These are phyloP conservation scores for Agonum fuliginosum DNA, from an alignment of 2,888 invertebrate genomes.

Conservation along the genomic window DNA sequence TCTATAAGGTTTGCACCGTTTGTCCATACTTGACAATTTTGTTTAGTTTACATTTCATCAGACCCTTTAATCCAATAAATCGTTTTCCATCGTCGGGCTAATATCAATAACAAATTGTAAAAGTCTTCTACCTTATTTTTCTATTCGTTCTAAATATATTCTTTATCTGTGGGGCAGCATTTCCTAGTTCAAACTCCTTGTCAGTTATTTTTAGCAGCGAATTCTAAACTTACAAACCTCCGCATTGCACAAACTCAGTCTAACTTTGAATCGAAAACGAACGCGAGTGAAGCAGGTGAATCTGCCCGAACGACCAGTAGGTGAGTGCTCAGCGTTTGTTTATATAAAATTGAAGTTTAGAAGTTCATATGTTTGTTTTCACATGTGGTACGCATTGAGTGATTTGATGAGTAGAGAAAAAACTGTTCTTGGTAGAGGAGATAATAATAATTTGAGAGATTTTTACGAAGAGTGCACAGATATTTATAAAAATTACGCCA, in stretches of 20 bases:
- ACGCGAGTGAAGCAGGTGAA: slow-evolving; percentile 14
- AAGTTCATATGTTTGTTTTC: slow-evolving; percentile 18
- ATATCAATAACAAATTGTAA: too few relatives aligned
- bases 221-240: slow-evolving; percentile 11
- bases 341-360: slow-evolving; percentile 13
- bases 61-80: too few relatives aligned
- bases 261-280: neutral
- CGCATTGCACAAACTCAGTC: neutral
- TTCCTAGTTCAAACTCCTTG: slow-evolving; percentile 7
- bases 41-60: too few relatives aligned
- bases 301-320: neutral
- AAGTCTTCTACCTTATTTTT: too few relatives aligned
- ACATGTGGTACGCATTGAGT: slow-evolving; percentile 3
- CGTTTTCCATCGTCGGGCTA: too few relatives aligned
- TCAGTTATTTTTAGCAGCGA: slow-evolving; percentile 1
- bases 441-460: slow-evolving; percentile 1
- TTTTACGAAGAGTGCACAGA: too few relatives aligned
- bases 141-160: too few relatives aligned
- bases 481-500: too few relatives aligned
- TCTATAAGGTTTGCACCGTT: too few relatives aligned
- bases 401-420: slow-evolving; percentile 32
- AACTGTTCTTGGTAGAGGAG: neutral
- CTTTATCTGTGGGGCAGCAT: too few relatives aligned
- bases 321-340: slow-evolving; percentile 12
- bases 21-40: too few relatives aligned